Evolutionary conservation across 2,888 invertebrate genomes (phyloP), one percentile per base, ranked within the genome.

Genomic region (Drosophila histrio): DNA sequence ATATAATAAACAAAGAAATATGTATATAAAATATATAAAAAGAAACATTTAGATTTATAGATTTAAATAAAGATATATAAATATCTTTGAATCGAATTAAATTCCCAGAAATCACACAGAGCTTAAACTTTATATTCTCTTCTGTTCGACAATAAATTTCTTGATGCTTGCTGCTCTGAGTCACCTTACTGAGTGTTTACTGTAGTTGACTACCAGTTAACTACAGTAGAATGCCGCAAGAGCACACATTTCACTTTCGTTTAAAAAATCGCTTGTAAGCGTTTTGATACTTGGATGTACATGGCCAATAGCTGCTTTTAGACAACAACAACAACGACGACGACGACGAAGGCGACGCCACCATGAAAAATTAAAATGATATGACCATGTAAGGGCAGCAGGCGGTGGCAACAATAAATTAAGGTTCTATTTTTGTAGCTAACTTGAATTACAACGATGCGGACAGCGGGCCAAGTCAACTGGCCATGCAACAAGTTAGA

Each of bases 391-490:
- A 88, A 70, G 87, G 87, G 60, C 84, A 71, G 34, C 61, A 49
- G 64, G 61, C 65, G 67, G 82, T 43, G 63, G 83, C 68, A 77
- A 88, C 78, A 80, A 84, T 84, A 84, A 84, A 84, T 84, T 87
- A 88, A 84, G 85, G 81, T 84, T 87, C 84, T 84, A 84, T 84
- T 84, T 84, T 84, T 84, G 87, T 73, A 88, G 84, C 79, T 80
- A 84, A 70, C 87, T 87, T 84, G 84, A 80, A 80, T 88, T 87
- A 77, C 83, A 72, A 30, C 58, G 53, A 34, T 49, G 54, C 53
- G 38, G 58, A 32, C 41, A 47, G 39, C 43, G 17, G 61, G 44
- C 58, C 78, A 53, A 73, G 22, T 39, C 58, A 65, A 67, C 59
- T 66, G 76, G 60, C 59, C 73, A 60, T 66, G 77, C 81, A 87